These are phyloP conservation scores for Peromyscus melanophrys DNA, from an alignment of 2,797 vertebrate species.

Conservation along the genomic window DNA sequence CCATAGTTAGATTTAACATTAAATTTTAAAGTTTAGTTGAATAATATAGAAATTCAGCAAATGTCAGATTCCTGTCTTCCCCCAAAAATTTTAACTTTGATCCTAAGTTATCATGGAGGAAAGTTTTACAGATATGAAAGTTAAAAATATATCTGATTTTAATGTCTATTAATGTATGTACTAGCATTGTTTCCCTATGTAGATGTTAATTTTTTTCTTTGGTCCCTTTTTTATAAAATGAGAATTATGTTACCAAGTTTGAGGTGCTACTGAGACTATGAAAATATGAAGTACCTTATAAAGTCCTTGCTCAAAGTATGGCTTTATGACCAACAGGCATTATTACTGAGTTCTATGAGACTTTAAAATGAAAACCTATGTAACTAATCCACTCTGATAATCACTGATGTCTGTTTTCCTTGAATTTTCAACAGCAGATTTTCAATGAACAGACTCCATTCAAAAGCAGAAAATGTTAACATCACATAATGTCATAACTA, in stretches of 20 bases:
- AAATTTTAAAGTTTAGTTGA: conserved; percentile 38
- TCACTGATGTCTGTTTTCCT: background rate
- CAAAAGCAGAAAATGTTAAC: background rate
- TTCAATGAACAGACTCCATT: background rate
- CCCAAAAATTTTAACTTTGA: conserved; percentile 8
- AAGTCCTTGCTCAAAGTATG: conserved; percentile 44
- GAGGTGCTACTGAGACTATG: background rate
- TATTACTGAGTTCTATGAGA: conserved; percentile 16
- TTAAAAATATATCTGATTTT: background rate
- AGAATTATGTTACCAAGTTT: conserved; percentile 5
- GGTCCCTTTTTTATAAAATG: background rate
- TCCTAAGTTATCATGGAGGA: conserved; percentile 24
- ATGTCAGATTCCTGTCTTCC: background rate
- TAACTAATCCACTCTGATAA: background rate
- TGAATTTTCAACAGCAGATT: background rate
- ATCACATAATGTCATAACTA: background rate
- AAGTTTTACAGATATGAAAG: background rate
- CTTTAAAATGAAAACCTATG: background rate
- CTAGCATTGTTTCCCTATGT: background rate
- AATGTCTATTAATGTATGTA: background rate
- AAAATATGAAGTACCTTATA: conserved; percentile 35
- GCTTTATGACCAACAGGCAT: conserved; percentile 17
- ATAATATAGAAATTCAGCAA: conserved; percentile 16
- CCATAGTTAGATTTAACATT: conserved; percentile 41
- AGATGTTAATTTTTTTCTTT: background rate